Evolutionary conservation across 2,888 invertebrate genomes (phyloP).

Genomic region (Rhagium mordax): DNA sequence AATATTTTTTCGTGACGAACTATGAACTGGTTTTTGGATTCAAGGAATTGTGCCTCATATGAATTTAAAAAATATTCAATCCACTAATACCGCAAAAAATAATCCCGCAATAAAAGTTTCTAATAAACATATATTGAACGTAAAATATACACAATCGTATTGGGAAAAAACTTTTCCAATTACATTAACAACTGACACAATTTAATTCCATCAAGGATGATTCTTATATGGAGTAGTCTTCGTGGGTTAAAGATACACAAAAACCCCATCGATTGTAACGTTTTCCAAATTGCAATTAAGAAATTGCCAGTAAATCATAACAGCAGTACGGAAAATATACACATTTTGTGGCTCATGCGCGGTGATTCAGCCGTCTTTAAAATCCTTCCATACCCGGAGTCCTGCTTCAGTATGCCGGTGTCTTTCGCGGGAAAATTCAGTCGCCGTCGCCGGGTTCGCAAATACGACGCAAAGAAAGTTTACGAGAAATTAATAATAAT

Average conservation of each 20-base stretch:
- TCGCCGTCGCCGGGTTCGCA: background rate
- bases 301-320: conserved; percentile 36
- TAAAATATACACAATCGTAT: conserved; percentile 1
- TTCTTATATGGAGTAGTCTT: background rate
- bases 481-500: background rate
- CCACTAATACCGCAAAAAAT: background rate
- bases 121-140: background rate
- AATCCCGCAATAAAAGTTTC: background rate
- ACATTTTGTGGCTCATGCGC: conserved; percentile 30
- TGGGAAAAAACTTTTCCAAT: conserved; percentile 23
- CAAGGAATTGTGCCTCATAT: background rate
- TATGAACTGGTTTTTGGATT: no score
- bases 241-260: conserved; percentile 15
- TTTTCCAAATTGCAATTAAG: conserved; percentile 34
- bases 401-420: conserved; percentile 30
- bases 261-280: conserved; percentile 29
- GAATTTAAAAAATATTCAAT: background rate
- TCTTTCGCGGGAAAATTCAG: conserved; percentile 25
- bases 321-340: conserved; percentile 28
- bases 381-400: conserved; percentile 19
- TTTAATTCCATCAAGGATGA: conserved; percentile 19
- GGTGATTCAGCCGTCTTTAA: conserved; percentile 4
- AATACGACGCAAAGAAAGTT: background rate
- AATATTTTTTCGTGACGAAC: no score
- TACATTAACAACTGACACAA: conserved; percentile 22